phyloP scores from a whole-genome alignment of 92 coral and sea anemone species.

The Zoanthus gigantus region DNA sequence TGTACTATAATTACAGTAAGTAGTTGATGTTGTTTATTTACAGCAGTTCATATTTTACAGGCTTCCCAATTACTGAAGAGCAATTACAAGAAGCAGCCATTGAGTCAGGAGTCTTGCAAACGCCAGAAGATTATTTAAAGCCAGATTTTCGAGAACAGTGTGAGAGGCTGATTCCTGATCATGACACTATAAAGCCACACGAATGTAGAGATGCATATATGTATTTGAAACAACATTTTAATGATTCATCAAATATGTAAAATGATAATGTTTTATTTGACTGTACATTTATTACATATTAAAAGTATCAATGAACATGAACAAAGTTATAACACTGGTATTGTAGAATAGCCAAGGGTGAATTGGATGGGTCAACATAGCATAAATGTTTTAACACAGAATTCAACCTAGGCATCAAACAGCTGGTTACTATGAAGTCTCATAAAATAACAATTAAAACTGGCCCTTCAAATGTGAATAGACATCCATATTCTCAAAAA shows the following conservation, averaged over 20 bases:
- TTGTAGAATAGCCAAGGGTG: background rate
- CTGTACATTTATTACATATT: background rate
- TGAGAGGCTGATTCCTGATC: slow-evolving; percentile 41
- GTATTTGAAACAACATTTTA: slow-evolving; percentile 29
- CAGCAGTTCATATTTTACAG: slow-evolving; percentile 26
- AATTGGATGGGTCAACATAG: slow-evolving; percentile 24
- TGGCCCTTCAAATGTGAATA: slow-evolving; percentile 17
- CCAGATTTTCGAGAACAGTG: slow-evolving; percentile 38
- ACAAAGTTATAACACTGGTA: background rate
- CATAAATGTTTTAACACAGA: slow-evolving; percentile 21
- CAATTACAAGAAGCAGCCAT: slow-evolving; percentile 33
- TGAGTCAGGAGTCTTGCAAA: slow-evolving; percentile 36
- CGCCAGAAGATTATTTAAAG: slow-evolving; percentile 27
- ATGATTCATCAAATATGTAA: slow-evolving; percentile 20
- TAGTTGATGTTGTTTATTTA: slow-evolving; percentile 2
- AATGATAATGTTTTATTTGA: slow-evolving; percentile 1
- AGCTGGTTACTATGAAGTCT: slow-evolving; percentile 32
- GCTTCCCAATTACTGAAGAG: slow-evolving; percentile 34
- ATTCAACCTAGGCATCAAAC: slow-evolving; percentile 35
- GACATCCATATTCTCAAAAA: slow-evolving; percentile 16
- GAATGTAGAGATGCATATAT: slow-evolving; percentile 41
- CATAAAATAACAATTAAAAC: slow-evolving; percentile 18
- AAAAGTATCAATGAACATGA: background rate
- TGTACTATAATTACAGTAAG: slow-evolving; percentile 31
- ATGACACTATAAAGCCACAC: slow-evolving; percentile 36